phyloP scores from a whole-genome alignment of 2,888 invertebrate species.

The Pristionchus japonicus region DNA sequence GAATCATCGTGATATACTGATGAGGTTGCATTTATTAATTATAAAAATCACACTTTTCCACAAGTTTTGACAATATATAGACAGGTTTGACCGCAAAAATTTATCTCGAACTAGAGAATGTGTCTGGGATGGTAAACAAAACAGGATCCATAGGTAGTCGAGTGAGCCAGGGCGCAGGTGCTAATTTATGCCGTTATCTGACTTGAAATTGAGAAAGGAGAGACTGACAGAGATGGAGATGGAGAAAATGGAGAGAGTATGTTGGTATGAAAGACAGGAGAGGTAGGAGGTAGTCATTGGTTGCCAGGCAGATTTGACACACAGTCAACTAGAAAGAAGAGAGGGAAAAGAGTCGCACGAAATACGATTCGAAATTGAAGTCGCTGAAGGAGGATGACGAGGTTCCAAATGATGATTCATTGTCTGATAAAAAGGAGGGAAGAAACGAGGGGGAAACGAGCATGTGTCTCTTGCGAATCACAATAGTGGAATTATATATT shows the following conservation, averaged over 20 bases:
- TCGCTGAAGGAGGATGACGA: neutral
- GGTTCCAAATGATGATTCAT: neutral
- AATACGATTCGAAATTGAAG: neutral
- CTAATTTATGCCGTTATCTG: conserved; percentile 24
- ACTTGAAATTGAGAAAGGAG: too few species aligned
- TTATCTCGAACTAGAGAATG: too few species aligned
- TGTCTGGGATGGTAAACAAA: too few species aligned
- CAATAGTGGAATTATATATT: too few species aligned
- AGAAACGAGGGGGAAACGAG: too few species aligned
- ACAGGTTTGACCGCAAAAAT: too few species aligned
- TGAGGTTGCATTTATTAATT: too few species aligned
- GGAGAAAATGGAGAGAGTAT: neutral
- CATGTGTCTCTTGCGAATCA: too few species aligned
- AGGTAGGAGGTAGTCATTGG: neutral
- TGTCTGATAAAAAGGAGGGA: neutral
- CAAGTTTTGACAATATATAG: too few species aligned
- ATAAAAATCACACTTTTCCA: too few species aligned
- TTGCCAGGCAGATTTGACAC: conserved; percentile 11
- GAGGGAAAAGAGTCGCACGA: neutral
- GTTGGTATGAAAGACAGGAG: neutral
- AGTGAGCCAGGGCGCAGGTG: neutral
- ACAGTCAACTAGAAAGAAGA: neutral
- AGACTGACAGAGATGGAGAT: neutral
- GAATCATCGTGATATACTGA: too few species aligned
- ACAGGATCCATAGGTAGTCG: too few species aligned